Conservation (phyloP, 64 coral and sea anemone genomes). For the Trachythela sp. region DNA sequence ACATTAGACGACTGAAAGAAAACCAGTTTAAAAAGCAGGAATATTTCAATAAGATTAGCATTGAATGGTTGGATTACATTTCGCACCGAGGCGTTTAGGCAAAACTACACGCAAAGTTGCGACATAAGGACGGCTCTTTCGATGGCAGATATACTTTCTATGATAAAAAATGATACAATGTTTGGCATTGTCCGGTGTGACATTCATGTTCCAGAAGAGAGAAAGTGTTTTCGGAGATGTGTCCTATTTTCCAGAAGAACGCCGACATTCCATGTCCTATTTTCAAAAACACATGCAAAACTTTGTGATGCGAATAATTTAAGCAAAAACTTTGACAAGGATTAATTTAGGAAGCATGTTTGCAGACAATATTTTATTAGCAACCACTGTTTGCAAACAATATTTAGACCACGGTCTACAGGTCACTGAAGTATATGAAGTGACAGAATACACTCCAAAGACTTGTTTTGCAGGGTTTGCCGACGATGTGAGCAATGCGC, state of each 20-base stretch:
- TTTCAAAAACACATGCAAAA: slow-evolving; percentile 30
- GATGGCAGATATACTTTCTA: no score
- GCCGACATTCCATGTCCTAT: slow-evolving; percentile 27
- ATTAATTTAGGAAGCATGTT: slow-evolving; percentile 43
- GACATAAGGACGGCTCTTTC: no score
- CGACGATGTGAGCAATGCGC: slow-evolving; percentile 38
- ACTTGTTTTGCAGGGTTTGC: slow-evolving; percentile 41
- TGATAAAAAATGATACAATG: no score
- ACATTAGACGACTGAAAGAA: background rate
- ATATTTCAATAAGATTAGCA: background rate
- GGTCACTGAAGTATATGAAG: slow-evolving; percentile 31
- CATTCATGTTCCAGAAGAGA: background rate
- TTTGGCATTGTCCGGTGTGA: slow-evolving; percentile 43
- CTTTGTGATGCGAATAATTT: slow-evolving; percentile 42
- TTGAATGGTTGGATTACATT: background rate
- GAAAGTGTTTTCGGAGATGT: slow-evolving; percentile 49
- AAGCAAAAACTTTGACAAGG: slow-evolving; percentile 21
- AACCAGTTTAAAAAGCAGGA: background rate
- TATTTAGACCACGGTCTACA: slow-evolving; percentile 45
- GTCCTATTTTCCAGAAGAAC: slow-evolving; percentile 58
- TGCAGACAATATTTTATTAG: slow-evolving; percentile 41
- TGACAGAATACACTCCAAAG: slow-evolving; percentile 28
- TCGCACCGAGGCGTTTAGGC: background rate
- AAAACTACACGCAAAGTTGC: no score
- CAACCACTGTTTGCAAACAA: slow-evolving; percentile 15